Evolutionary conservation across 2,888 invertebrate genomes (phyloP).

Genomic region (Idaea dimidiata): DNA sequence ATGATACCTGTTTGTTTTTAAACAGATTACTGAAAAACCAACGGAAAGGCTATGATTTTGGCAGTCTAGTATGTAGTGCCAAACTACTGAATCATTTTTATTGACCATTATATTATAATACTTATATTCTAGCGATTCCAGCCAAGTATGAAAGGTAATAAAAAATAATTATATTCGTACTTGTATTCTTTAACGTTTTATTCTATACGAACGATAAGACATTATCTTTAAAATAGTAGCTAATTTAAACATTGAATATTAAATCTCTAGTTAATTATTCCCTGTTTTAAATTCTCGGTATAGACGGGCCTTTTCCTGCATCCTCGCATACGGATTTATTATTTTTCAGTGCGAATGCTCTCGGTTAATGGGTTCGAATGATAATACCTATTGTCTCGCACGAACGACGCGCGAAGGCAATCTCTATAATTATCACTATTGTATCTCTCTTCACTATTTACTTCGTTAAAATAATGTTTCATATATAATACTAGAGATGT

Average conservation of each 20-base stretch:
- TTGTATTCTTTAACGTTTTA: too few relatives aligned
- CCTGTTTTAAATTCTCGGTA: slow-evolving; percentile 10
- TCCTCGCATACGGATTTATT: slow-evolving; percentile 59
- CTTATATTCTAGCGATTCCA: too few relatives aligned
- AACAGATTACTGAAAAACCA: too few relatives aligned
- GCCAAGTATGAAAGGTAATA: too few relatives aligned
- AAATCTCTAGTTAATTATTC: not conserved
- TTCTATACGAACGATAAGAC: too few relatives aligned
- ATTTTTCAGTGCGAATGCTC: slow-evolving; percentile 75
- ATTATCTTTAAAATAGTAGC: not conserved
- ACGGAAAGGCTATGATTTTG: too few relatives aligned
- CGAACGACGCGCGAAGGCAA: slow-evolving; percentile 59
- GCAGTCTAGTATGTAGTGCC: too few relatives aligned
- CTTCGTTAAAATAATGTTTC: not conserved
- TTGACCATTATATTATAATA: too few relatives aligned
- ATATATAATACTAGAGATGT: not conserved
- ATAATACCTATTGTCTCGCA: slow-evolving; percentile 59
- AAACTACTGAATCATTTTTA: too few relatives aligned
- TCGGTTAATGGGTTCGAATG: slow-evolving; percentile 66
- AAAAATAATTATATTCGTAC: too few relatives aligned
- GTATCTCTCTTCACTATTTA: slow-evolving; percentile 34
- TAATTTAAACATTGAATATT: not conserved
- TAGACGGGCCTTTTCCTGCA: slow-evolving; percentile 41
- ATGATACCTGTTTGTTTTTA: too few relatives aligned
- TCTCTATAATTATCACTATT: slow-evolving; percentile 51